These are phyloP conservation scores for Emydoidea blandingii DNA, from an alignment of 2,797 vertebrate species.

Conservation along the genomic window DNA sequence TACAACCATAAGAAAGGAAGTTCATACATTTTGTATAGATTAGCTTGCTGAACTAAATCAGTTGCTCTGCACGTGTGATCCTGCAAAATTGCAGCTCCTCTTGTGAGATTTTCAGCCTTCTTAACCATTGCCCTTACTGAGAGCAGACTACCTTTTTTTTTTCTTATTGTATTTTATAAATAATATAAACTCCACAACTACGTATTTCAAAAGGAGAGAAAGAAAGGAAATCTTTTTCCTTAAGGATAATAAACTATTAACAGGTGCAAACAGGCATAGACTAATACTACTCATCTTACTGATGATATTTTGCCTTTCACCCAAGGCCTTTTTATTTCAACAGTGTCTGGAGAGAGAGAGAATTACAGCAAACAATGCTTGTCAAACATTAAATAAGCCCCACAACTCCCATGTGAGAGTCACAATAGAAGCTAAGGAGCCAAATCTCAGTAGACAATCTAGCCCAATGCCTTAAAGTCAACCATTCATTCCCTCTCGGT, in stretches of 20 bases:
- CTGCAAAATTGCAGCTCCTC: not conserved
- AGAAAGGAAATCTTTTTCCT: not conserved
- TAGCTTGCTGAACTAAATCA: conserved; percentile 52
- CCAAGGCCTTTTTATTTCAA: not conserved
- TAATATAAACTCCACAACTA: not conserved
- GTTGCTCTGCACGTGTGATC: not conserved
- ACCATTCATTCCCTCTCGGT: not conserved
- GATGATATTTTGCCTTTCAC: not conserved
- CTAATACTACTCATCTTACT: not conserved
- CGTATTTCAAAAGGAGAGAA: not conserved
- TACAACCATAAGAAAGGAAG: conserved; percentile 45
- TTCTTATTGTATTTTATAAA: not conserved
- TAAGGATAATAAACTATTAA: not conserved
- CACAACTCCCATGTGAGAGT: not conserved
- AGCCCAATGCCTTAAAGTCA: not conserved
- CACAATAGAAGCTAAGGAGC: not conserved
- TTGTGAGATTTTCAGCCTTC: not conserved
- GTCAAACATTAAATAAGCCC: not conserved
- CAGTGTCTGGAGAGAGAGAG: not conserved
- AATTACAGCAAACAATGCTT: not conserved
- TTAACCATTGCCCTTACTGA: not conserved
- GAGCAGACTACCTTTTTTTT: not conserved
- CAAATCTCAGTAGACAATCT: not conserved
- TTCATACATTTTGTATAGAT: conserved; percentile 21
- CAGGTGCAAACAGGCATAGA: not conserved